Percentiles rank a stretch among this genome's conserved stretches.
These are phyloP conservation scores for Polydesmus complanatus DNA, from an alignment of 2,888 invertebrate species.

Conservation along the genomic window DNA sequence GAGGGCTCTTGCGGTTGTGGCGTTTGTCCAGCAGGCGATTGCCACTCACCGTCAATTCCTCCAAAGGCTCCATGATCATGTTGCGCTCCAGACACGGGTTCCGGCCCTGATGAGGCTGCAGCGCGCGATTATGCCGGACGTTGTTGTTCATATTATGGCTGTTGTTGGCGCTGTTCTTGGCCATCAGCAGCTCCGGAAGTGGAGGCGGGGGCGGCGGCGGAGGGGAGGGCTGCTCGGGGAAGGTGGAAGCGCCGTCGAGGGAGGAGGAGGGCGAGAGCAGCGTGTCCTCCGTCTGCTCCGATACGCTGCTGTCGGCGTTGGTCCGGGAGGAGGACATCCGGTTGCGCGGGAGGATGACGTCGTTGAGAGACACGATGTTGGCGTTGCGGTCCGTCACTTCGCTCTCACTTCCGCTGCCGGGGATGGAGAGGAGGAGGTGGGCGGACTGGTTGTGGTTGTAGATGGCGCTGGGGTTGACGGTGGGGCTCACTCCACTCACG, in stretches of 20 bases:
- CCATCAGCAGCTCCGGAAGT: neutral
- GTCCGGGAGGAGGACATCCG: neutral
- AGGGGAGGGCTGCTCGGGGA: neutral
- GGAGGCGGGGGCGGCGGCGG: neutral
- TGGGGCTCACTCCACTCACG: constrained; percentile 38
- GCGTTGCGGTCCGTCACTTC: constrained; percentile 25
- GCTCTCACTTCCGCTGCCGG: constrained; percentile 22
- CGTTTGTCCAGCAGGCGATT: constrained; percentile 30
- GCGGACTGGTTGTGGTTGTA: constrained; percentile 1
- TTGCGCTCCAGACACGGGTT: constrained; percentile 70
- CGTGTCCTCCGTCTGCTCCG: constrained; percentile 46
- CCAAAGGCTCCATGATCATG: constrained; percentile 40
- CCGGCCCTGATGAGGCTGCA: constrained; percentile 71
- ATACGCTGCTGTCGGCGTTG: constrained; percentile 27
- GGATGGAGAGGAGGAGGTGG: neutral
- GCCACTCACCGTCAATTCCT: constrained; percentile 38
- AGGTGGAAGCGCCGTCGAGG: neutral
- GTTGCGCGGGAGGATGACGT: neutral
- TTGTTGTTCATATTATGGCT: constrained; percentile 36
- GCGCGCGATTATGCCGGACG: constrained; percentile 37
- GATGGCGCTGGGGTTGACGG: constrained; percentile 34
- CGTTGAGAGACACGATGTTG: constrained; percentile 12
- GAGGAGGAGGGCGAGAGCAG: constrained; percentile 40
- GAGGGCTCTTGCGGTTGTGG: constrained; percentile 17
- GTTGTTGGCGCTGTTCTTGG: neutral